A percentile compares a stretch with the other conserved stretches of the same genome.
Evolutionary conservation across 1,140 invertebrate genomes (phyloP).

Genomic region (Diabrotica undecimpunctata): DNA sequence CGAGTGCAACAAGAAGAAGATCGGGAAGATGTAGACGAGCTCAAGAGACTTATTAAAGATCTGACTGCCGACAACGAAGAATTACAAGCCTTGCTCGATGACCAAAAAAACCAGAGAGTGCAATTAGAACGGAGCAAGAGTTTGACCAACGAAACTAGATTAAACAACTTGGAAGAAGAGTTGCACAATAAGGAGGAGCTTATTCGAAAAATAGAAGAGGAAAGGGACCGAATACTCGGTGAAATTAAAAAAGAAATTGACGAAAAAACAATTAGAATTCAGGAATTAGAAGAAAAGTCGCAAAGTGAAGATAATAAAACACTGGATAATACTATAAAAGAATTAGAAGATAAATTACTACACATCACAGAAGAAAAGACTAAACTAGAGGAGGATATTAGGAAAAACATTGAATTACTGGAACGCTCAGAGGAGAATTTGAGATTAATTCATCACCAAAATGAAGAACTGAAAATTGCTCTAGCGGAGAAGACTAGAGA

Average conservation of each 20-base stretch:
- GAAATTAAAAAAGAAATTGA: slow-evolving; percentile 11
- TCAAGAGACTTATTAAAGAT: slow-evolving; percentile 57
- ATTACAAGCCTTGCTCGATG: slow-evolving; percentile 62
- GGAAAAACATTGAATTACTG: not conserved
- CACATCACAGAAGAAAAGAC: not conserved
- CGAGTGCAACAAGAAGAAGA: slow-evolving; percentile 37
- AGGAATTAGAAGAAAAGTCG: slow-evolving; percentile 11
- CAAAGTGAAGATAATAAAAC: slow-evolving; percentile 1
- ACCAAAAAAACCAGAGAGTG: slow-evolving; percentile 48
- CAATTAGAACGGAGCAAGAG: slow-evolving; percentile 34
- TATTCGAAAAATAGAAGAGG: not conserved
- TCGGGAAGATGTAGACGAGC: slow-evolving; percentile 45
- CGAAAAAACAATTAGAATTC: slow-evolving; percentile 26
- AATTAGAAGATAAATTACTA: slow-evolving; percentile 24
- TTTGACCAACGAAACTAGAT: slow-evolving; percentile 9
- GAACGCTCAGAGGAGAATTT: not conserved
- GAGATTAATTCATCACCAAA: not conserved
- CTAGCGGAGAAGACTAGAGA: not conserved
- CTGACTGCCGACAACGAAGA: slow-evolving; percentile 68
- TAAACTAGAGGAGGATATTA: slow-evolving; percentile 13
- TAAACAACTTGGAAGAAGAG: not conserved
- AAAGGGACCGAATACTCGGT: slow-evolving; percentile 5
- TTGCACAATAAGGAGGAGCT: not conserved
- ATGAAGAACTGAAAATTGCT: not conserved
- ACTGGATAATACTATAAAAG: slow-evolving; percentile 26